Conservation (phyloP, 2,797 vertebrate genomes). For the Stomatorhinus walkeri region DNA sequence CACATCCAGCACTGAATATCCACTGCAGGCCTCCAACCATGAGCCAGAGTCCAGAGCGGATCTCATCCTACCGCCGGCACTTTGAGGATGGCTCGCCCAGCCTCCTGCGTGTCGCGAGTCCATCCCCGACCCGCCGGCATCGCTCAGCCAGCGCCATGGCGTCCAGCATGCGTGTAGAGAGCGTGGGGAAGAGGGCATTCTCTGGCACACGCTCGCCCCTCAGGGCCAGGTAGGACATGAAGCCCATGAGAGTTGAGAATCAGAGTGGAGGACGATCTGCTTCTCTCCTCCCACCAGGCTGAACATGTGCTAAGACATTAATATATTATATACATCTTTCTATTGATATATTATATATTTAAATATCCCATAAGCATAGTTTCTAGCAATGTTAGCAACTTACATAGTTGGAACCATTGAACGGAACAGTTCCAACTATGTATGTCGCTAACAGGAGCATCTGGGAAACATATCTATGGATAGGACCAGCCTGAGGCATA, state of each 20-base stretch:
- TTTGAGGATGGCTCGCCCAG: constrained; percentile 50
- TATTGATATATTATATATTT: background rate
- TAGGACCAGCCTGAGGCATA: background rate
- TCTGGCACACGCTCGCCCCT: constrained; percentile 44
- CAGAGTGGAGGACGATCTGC: background rate
- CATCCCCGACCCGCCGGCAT: constrained; percentile 54
- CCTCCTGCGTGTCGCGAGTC: constrained; percentile 53
- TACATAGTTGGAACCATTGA: background rate
- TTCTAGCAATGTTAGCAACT: background rate
- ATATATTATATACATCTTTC: background rate
- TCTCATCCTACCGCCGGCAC: constrained; percentile 65
- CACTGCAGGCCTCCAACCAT: constrained; percentile 38
- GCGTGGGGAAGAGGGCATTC: constrained; percentile 40
- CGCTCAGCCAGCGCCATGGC: constrained; percentile 51
- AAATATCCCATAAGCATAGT: background rate
- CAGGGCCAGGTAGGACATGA: constrained; percentile 50
- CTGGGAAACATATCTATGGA: background rate
- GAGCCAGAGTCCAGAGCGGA: constrained; percentile 64
- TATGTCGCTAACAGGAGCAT: background rate
- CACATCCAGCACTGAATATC: background rate
- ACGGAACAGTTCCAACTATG: background rate
- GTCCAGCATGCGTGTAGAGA: constrained; percentile 16
- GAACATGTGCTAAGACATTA: background rate
- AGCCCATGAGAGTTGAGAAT: background rate
- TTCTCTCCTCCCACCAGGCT: background rate